A percentile compares a stretch with the other conserved stretches of the same genome.
Conservation (phyloP, 2,113 vertebrate species). For the Cisticola juncidis region DNA sequence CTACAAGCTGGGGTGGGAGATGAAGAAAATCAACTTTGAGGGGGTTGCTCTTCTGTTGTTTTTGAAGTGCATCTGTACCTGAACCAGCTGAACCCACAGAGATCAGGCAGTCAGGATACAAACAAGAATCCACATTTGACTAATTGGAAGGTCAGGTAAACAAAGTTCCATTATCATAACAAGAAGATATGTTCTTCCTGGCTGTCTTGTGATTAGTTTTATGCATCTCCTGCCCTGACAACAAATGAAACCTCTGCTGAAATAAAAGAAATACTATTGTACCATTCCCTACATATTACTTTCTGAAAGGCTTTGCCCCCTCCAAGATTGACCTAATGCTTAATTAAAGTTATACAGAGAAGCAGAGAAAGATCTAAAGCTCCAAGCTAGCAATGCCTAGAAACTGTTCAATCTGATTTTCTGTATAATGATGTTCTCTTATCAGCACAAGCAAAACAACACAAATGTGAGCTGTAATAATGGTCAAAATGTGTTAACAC, state of each 20-base stretch:
- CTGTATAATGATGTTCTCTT: slow-evolving; percentile 34
- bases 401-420: slow-evolving; percentile 52
- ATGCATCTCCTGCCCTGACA: not conserved
- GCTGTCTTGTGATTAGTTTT: not conserved
- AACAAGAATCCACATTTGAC: not conserved
- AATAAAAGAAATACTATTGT: not conserved
- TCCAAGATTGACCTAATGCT: slow-evolving; percentile 41
- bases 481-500: slow-evolving; percentile 51
- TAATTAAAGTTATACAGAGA: slow-evolving; percentile 63
- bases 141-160: slow-evolving; percentile 57
- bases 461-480: not conserved
- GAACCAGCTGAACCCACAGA: not conserved
- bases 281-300: not conserved
- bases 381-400: slow-evolving; percentile 21
- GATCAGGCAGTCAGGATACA: not conserved
- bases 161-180: slow-evolving; percentile 4
- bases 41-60: not conserved
- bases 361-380: slow-evolving; percentile 43
- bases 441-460: slow-evolving; percentile 4
- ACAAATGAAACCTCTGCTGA: slow-evolving; percentile 11
- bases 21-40: not conserved
- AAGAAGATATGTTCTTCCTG: not conserved
- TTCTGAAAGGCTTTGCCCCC: slow-evolving; percentile 17
- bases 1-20: not conserved
- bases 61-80: not conserved